Base-by-base conservation (phyloP, 2,888 invertebrate genomes). In the Ommatoiulus sabulosus region DNA sequence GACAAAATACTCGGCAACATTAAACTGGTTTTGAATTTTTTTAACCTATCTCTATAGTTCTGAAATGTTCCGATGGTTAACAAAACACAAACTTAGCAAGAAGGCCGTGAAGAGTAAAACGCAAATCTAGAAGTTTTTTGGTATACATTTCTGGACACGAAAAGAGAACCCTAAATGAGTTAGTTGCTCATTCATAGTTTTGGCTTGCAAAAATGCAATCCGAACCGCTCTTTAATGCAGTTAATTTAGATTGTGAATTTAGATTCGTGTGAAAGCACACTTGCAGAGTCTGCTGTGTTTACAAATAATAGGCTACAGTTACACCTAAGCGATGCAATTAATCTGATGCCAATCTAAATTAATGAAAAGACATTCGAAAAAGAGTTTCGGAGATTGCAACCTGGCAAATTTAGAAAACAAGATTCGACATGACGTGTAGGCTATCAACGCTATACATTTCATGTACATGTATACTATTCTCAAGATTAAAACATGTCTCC, bases 311-410 rank as follows among this genome's bases (percentile, higher is more conserved):
- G 72, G 7, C 72, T 72, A 72, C 24, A 24, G 72, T 20, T 20
- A 72, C 72, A 72, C 72, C 72, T 72, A 24, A 72, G 72, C 72
- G 72, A 72, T 72, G 72, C 10, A 72, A 72, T 72, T 72, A 72
- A 72, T 72, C 24, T 72, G 72, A 72, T 72, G 72, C 72, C 72
- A 72, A 72, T 72, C 72, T 72, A 72, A 72, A 72, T 72, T 72
- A 72, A 72, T 24, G 72, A 72, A 72, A 63, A 72, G 72, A 24
- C 24, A 20, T 20, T 72, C 24, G 72, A 72, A 72, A 72, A 20
- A n/a, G 72, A n/a, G 7, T 20, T 24, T 24, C 72, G 10, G 24
- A 72, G 72, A 72, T 72, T 72, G 72, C 72, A 72, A n/a, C 20
- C 20, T 72, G 72, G 24, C 72, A 72, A 72, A 72, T 72, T 7